Evolutionary conservation across 1,140 invertebrate species (phyloP), one percentile per base, ranked within the genome.

Genomic region (Pogonomyrmex californicus): DNA sequence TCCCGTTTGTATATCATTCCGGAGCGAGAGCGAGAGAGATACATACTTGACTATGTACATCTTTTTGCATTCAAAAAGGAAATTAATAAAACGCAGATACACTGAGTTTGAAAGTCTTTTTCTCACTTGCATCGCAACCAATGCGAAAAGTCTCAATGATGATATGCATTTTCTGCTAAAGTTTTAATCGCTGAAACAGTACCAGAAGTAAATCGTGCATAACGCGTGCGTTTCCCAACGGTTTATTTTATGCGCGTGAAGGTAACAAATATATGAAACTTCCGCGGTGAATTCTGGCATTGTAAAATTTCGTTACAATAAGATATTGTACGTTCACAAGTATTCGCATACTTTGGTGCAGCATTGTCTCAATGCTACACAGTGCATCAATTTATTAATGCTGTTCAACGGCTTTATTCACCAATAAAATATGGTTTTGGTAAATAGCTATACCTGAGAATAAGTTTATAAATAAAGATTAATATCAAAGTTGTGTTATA

Each of bases 161-260:
- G n/a, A n/a, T 75, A n/a, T 75, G 41, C 9, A 75, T 83, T 17
- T 33, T 41, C 1, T 56, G 36, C 17, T 36, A 79, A 66, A 81
- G 10, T 81, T 81, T 68, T 81, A 70, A 70, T 44, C 33, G 14
- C 23, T 58, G 66, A 66, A 79, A 9, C 33, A 49, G 2, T 51
- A 54, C 1, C 12, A 12, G 10, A 41, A 23, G 23, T 23, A 23
- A 81, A n/a, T 12, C 17, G 36, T 36, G n/a, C 14, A 7, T 63
- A 63, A 56, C 9, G 47, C 9, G 17, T 58, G 4, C n/a, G 7
- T 75, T 6, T 68, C 6, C 68, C 63, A 79, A 76, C 41, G 49
- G n/a, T 85, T 86, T 79, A 17, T 87, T 87, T 85, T 89, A 78
- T 12, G 60, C 41, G 7, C 17, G 66, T 54, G 65, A 30, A 73